Percentiles rank a stretch among this genome's conserved stretches.
Evolutionary conservation across 2,797 vertebrate species (phyloP).

Genomic region (Sphenodon punctatus): DNA sequence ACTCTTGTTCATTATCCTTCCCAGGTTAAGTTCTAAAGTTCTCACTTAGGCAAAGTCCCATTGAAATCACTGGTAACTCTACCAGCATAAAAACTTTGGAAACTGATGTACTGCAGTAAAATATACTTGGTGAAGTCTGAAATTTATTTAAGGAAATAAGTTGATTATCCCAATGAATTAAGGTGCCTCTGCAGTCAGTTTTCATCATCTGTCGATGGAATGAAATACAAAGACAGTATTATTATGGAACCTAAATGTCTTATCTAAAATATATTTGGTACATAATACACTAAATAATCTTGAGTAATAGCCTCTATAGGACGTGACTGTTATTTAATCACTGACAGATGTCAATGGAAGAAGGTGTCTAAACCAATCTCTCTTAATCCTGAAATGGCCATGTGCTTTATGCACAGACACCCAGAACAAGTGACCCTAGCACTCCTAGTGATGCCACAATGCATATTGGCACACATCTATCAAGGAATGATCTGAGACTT

Average conservation of each 20-base stretch:
- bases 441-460: not conserved
- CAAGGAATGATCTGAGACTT: not conserved
- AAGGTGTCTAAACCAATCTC: rapidly evolving
- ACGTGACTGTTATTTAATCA: not conserved
- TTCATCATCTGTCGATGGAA: not conserved
- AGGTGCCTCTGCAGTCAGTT: not conserved
- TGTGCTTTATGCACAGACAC: not conserved
- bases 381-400: not conserved
- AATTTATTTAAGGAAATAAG: not conserved
- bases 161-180: not conserved
- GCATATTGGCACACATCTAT: not conserved
- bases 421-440: not conserved
- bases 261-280: not conserved
- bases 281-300: not conserved
- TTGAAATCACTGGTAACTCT: not conserved
- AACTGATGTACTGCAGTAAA: not conserved
- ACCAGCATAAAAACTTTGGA: not conserved
- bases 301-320: not conserved
- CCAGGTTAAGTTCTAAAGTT: not conserved
- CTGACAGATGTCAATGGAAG: not conserved
- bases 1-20: too few relatives aligned
- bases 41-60: not conserved
- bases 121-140: not conserved
- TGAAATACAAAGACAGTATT: not conserved
- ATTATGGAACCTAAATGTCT: not conserved